Evolutionary conservation across 2,888 invertebrate genomes (phyloP).

Genomic region (Schrankia costaestrigalis): DNA sequence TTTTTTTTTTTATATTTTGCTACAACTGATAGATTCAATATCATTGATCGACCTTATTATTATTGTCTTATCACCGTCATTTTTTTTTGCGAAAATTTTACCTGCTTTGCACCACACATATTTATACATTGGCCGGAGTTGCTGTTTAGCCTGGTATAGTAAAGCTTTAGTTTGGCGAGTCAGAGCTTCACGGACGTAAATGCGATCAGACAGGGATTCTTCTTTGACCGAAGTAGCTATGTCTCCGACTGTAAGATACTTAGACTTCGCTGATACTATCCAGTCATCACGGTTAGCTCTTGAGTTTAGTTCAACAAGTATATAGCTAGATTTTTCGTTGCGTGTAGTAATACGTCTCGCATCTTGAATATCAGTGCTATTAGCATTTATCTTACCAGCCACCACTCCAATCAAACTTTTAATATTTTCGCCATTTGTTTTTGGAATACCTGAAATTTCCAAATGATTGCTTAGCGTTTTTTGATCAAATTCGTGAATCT

Average conservation of each 20-base stretch:
- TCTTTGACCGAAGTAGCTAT: neutral
- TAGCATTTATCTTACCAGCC: neutral
- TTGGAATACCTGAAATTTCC: neutral
- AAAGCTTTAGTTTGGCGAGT: neutral
- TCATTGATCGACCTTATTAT: no score
- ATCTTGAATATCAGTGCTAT: neutral
- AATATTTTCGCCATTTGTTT: neutral
- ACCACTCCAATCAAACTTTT: neutral
- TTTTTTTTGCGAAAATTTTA: no score
- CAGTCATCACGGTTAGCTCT: neutral
- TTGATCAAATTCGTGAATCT: neutral
- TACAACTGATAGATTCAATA: no score
- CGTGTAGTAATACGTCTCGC: neutral
- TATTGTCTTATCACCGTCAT: no score
- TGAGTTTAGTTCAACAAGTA: neutral
- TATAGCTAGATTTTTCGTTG: neutral
- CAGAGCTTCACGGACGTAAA: neutral
- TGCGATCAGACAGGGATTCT: neutral
- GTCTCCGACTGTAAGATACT: neutral
- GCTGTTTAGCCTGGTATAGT: neutral
- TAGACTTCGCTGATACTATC: neutral
- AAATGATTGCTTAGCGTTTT: neutral
- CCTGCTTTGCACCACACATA: neutral
- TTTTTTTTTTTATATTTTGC: no score
- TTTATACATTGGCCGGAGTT: neutral